Conservation (phyloP, 2,888 invertebrate species). For the Matsumyia berberina region DNA sequence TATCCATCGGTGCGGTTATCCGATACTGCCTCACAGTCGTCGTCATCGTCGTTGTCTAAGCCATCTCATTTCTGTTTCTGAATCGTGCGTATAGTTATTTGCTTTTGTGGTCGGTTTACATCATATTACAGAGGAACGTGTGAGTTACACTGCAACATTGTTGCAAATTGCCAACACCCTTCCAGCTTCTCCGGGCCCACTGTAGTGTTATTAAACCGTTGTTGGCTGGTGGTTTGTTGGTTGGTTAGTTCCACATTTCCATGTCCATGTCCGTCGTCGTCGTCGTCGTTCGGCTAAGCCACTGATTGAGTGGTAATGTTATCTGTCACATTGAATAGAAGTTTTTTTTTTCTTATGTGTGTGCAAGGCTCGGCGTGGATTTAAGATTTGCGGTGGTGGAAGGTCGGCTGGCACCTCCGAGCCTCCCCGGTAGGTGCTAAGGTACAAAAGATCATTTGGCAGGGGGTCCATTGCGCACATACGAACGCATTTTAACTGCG, state of each 20-base stretch:
- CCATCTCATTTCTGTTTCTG: slow-evolving; percentile 40
- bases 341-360: slow-evolving; percentile 36
- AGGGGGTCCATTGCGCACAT: neutral
- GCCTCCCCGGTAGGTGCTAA: slow-evolving; percentile 16
- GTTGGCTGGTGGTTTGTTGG: slow-evolving; percentile 54
- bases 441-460: slow-evolving; percentile 47
- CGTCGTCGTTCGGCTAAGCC: slow-evolving; percentile 11
- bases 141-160: slow-evolving; percentile 64
- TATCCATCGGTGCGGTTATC: slow-evolving; percentile 62
- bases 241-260: slow-evolving; percentile 64
- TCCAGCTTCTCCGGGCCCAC: slow-evolving; percentile 12
- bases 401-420: slow-evolving; percentile 32
- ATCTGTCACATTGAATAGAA: slow-evolving; percentile 72
- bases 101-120: slow-evolving; percentile 72
- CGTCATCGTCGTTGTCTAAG: slow-evolving; percentile 17
- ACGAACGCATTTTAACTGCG: neutral
- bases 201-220: slow-evolving; percentile 67
- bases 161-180: slow-evolving; percentile 66
- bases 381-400: slow-evolving; percentile 59
- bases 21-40: slow-evolving; percentile 50
- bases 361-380: neutral
- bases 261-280: slow-evolving; percentile 54
- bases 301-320: slow-evolving; percentile 74
- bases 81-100: slow-evolving; percentile 72
- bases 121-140: slow-evolving; percentile 67